Evolutionary conservation across 2,888 invertebrate genomes (phyloP).

Genomic region (Cheilosia urbana): DNA sequence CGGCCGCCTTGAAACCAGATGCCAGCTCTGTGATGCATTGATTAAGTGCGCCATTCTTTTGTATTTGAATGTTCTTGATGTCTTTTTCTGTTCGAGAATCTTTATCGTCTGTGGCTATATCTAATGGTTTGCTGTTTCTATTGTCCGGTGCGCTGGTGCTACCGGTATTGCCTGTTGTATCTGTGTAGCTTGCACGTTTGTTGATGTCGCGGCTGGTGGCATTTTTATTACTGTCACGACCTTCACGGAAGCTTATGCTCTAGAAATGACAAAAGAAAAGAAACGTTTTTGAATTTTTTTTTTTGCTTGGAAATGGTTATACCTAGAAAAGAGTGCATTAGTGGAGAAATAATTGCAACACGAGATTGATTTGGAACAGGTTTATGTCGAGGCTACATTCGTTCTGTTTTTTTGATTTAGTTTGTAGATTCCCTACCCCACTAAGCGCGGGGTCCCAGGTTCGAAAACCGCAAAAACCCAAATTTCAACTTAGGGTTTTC

Average conservation of each 20-base stretch:
- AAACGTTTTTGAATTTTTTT: neutral
- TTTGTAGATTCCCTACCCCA: no score
- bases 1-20: conserved; percentile 85
- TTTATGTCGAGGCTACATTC: no score
- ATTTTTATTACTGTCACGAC: conserved; percentile 61
- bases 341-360: no score
- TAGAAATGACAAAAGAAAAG: conserved; percentile 43
- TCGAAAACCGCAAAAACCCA: no score
- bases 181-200: conserved; percentile 72
- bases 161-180: conserved; percentile 65
- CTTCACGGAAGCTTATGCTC: conserved; percentile 65
- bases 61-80: conserved; percentile 79
- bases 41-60: conserved; percentile 83
- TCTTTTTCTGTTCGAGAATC: conserved; percentile 82
- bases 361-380: no score
- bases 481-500: no score
- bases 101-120: conserved; percentile 79
- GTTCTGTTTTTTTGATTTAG: no score
- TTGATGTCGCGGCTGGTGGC: conserved; percentile 69
- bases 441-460: no score
- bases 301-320: neutral
- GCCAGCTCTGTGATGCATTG: conserved; percentile 90
- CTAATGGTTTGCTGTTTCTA: conserved; percentile 75
- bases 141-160: conserved; percentile 55
- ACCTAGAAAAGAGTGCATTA: neutral